Conservation (phyloP, 1,140 invertebrate genomes). For the Propsilocerus akamusi region DNA sequence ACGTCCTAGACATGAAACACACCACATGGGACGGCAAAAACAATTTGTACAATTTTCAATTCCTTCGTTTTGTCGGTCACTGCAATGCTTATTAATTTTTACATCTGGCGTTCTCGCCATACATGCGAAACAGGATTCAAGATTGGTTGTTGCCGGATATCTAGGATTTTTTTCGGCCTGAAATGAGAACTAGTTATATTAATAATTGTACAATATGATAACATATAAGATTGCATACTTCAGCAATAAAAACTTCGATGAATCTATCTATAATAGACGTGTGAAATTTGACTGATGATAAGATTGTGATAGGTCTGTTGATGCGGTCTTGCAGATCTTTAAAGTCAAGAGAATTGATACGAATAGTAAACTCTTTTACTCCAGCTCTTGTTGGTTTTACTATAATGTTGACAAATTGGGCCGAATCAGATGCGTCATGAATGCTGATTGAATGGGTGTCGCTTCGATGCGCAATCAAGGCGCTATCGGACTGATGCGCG, state of each 20-base stretch:
- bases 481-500: conserved; percentile 58
- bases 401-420: conserved; percentile 68
- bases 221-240: conserved; percentile 50
- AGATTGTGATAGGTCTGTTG: conserved; percentile 47
- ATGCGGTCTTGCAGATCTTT: conserved; percentile 62
- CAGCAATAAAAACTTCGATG: conserved; percentile 60
- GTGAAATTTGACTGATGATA: conserved; percentile 58
- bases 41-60: conserved; percentile 31
- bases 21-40: conserved; percentile 76
- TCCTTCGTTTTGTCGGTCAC: conserved; percentile 18
- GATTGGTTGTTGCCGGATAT: conserved; percentile 29
- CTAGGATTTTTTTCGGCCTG: background rate
- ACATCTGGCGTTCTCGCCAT: conserved; percentile 62
- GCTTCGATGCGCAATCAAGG: conserved; percentile 47
- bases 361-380: conserved; percentile 38
- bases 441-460: conserved; percentile 50
- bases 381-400: conserved; percentile 40
- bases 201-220: conserved; percentile 44
- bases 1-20: conserved; percentile 64
- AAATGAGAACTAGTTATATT: background rate
- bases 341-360: conserved; percentile 60
- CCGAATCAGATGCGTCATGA: conserved; percentile 35
- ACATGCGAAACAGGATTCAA: conserved; percentile 74
- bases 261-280: conserved; percentile 67
- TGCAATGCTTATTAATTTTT: conserved; percentile 60